Evolutionary conservation across 2,888 invertebrate genomes (phyloP).

Genomic region (Gastrophysa polygoni): DNA sequence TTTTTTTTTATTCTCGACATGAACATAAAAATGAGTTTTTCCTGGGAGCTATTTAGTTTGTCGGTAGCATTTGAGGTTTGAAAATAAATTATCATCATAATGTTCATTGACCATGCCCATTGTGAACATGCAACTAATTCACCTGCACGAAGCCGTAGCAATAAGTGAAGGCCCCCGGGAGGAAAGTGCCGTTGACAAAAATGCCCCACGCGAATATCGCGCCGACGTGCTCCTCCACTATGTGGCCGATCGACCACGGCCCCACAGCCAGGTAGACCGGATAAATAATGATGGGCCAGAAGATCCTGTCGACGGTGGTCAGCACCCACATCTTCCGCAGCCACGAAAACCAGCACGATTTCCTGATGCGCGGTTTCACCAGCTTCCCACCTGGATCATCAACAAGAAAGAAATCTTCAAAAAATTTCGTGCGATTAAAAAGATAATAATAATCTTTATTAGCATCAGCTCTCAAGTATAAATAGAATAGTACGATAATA

Average conservation of each 20-base stretch:
- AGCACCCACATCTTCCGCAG: constrained; percentile 74
- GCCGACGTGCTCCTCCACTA: constrained; percentile 80
- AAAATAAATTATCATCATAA: too few species aligned
- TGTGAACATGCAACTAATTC: too few species aligned
- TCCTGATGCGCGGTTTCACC: constrained; percentile 56
- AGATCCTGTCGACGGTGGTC: constrained; percentile 74
- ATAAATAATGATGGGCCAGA: constrained; percentile 75
- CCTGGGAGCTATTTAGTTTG: too few species aligned
- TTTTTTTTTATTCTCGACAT: too few species aligned
- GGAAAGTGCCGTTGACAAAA: constrained; percentile 72
- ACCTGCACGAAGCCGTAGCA: constrained; percentile 79
- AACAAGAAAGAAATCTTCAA: too few species aligned
- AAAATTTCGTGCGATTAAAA: too few species aligned
- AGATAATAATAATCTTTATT: too few species aligned
- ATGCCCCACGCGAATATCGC: constrained; percentile 89
- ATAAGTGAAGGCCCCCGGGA: constrained; percentile 85
- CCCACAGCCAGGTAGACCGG: constrained; percentile 77
- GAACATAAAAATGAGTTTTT: too few species aligned
- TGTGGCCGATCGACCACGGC: constrained; percentile 86
- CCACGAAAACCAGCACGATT: constrained; percentile 57
- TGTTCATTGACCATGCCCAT: too few species aligned
- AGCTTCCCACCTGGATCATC: constrained; percentile 58
- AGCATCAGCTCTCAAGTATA: too few species aligned
- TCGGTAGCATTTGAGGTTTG: too few species aligned
- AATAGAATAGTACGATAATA: too few species aligned